Base-by-base conservation (phyloP, 2,797 vertebrate species). In the Chelmon rostratus region DNA sequence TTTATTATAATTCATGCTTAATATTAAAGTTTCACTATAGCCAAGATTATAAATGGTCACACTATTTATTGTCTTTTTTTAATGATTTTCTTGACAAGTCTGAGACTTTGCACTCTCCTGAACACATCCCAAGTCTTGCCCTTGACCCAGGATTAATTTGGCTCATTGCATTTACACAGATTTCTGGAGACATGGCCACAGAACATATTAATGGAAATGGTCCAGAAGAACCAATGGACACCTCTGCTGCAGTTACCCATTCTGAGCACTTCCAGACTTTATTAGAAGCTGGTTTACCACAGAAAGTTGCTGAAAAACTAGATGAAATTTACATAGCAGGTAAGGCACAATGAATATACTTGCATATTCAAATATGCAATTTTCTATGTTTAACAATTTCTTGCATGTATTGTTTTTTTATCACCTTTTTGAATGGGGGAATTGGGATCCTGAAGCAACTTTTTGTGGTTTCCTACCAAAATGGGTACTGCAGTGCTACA, bases 221-320 rank as follows among this genome's bases (percentile, higher is more conserved):
- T 98, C 98, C 98, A 95, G 98, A 99, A 98, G 98, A 99, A 95
- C 96, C 97, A 92, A 98, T 99, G 98, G 98, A 99, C 95, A 99
- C 97, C 96, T 96, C 97, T 95, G 96, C 97, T 96, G 97, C 97
- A 97, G 96, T 98, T 97, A 97, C 96, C 96, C 98, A 98, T 97
- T 98, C 98, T 96, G 98, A 99, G 96, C 97, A 99, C 97, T 99
- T 99, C 97, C 98, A 99, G 97, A 98, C 98, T 96, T 98, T 99
- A 97, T 97, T 99, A 97, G 98, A 98, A 95, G 98, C 98, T 97
- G 98, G 98, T 97, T 99, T 99, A 98, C 98, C 98, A 97, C 97
- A 98, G 97, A 99, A 99, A 98, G 98, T 99, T 97, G 98, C 98
- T 97, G 98, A 99, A 98, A 99, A 99, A 98, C 97, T 99, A 98